These are phyloP conservation scores for Dendrocincla fuliginosa DNA, from an alignment of 2,797 vertebrate species.

Conservation along the genomic window DNA sequence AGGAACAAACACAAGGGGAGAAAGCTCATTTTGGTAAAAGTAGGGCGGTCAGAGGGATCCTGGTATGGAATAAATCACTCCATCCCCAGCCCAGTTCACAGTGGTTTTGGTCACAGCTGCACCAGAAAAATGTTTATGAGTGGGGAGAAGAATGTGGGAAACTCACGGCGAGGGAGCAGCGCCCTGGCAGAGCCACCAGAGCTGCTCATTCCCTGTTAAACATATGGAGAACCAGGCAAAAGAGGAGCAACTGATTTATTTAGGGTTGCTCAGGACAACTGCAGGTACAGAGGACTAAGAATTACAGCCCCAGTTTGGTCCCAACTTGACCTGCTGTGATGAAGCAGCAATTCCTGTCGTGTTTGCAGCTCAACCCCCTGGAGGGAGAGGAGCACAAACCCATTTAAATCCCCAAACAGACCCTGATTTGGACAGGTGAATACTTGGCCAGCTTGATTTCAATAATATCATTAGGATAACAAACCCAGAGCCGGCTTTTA, in stretches of 20 bases:
- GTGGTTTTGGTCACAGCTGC: neutral
- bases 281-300: neutral
- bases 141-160: neutral
- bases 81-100: neutral
- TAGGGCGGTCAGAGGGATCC: neutral
- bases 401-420: neutral
- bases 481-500: neutral
- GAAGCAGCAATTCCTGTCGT: neutral
- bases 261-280: neutral
- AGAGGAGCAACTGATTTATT: neutral
- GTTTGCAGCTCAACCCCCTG: neutral
- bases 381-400: neutral
- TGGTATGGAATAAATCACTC: neutral
- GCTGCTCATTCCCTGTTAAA: neutral
- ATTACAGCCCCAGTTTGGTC: fast-evolving
- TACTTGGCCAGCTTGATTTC: neutral
- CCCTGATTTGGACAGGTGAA: neutral
- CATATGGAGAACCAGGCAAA: neutral
- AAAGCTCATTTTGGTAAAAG: conserved; percentile 12
- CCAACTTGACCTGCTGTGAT: neutral
- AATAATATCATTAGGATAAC: neutral
- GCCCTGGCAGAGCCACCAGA: neutral
- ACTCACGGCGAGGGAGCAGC: neutral
- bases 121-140: neutral
- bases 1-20: neutral